Conservation (phyloP, 2,113 vertebrate species). For the Phainopepla nitens region DNA sequence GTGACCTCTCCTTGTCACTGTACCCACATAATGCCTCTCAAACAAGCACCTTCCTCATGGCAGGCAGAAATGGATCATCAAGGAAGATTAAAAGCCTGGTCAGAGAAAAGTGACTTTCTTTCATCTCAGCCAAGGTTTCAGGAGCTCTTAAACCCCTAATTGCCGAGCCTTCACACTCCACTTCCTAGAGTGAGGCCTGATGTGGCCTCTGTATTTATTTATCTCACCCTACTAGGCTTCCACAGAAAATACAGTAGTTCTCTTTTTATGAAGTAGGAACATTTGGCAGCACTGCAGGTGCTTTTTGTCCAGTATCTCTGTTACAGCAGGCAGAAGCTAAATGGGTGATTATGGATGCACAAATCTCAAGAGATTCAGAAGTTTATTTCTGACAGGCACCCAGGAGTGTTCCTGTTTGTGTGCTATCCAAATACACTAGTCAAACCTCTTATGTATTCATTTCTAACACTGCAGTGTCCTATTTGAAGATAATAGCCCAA, state of each 20-base stretch:
- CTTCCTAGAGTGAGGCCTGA: neutral
- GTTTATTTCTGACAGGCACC: neutral
- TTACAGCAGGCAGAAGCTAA: conserved; percentile 12
- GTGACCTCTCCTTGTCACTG: neutral
- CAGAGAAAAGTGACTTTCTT: conserved; percentile 25
- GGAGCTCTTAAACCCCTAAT: neutral
- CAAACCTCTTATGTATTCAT: neutral
- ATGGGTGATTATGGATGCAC: conserved; percentile 13
- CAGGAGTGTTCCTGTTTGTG: neutral
- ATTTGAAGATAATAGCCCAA: neutral
- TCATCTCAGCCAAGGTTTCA: conserved; percentile 17
- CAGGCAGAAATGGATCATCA: conserved; percentile 28
- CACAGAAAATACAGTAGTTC: neutral
- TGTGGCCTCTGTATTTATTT: neutral
- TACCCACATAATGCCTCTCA: neutral
- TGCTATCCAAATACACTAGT: neutral
- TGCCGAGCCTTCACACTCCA: neutral
- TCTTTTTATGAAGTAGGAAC: neutral
- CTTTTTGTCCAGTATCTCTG: conserved; percentile 24
- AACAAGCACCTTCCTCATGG: neutral
- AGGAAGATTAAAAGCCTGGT: conserved; percentile 21
- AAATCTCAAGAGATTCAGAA: conserved; percentile 20
- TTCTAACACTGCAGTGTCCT: neutral
- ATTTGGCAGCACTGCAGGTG: neutral
- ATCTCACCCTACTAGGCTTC: neutral